A percentile compares a stretch with the other conserved stretches of the same genome.
Evolutionary conservation across 1,140 invertebrate species (phyloP).

Genomic region (Zaprionus nigranus): DNA sequence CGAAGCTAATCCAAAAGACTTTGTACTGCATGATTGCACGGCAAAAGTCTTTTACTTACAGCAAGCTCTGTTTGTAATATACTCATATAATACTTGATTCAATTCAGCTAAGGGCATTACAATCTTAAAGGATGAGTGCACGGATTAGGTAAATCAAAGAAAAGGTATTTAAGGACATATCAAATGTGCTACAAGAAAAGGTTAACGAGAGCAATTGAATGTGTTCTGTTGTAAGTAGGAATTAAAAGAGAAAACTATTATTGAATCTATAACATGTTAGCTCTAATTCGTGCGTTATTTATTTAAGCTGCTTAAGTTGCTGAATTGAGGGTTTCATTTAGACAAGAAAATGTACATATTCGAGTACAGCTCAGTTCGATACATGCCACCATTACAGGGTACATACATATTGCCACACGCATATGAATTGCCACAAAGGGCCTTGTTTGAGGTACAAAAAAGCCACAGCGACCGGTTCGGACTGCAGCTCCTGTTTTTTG

Average conservation of each 20-base stretch:
- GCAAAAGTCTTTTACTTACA: slow-evolving; percentile 11
- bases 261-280: too few species aligned
- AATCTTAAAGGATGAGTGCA: neutral
- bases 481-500: slow-evolving; percentile 55
- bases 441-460: slow-evolving; percentile 5
- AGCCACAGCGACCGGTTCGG: slow-evolving; percentile 50
- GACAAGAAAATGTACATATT: too few species aligned
- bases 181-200: neutral
- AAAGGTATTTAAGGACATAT: neutral
- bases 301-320: too few species aligned
- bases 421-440: neutral
- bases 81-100: neutral
- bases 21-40: neutral
- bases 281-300: too few species aligned
- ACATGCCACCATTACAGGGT: too few species aligned
- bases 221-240: neutral
- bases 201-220: neutral
- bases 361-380: too few species aligned
- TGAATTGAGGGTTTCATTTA: rapidly evolving
- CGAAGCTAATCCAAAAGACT: slow-evolving; percentile 11
- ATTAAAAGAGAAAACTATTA: neutral
- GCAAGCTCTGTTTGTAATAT: neutral
- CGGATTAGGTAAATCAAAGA: neutral
- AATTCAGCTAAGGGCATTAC: neutral
- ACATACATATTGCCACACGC: neutral